These are phyloP conservation scores for Sclerurus mexicanus DNA, from an alignment of 2,113 vertebrate species.

Conservation along the genomic window DNA sequence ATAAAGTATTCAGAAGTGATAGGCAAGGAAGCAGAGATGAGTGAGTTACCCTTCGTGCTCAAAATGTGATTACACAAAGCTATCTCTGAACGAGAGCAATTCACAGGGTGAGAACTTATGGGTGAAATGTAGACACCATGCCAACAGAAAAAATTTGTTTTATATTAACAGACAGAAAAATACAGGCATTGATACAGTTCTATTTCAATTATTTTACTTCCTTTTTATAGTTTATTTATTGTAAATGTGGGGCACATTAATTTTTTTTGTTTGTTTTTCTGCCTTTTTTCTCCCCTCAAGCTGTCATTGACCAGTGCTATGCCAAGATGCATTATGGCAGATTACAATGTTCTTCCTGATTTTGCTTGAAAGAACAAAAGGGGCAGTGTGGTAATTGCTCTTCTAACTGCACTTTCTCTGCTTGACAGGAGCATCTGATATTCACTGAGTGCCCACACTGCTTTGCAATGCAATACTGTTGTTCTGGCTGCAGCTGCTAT, in stretches of 20 bases:
- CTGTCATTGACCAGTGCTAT: not conserved
- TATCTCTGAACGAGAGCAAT: not conserved
- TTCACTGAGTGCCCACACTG: not conserved
- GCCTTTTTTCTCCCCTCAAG: not conserved
- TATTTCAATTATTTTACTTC: not conserved
- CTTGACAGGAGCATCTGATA: not conserved
- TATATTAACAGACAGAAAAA: not conserved
- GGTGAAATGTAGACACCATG: not conserved
- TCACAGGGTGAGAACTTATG: not conserved
- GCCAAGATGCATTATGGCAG: not conserved
- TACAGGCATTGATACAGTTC: not conserved
- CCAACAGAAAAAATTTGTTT: not conserved
- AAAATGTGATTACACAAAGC: not conserved
- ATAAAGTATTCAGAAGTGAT: not conserved
- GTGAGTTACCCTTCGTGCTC: accelerated
- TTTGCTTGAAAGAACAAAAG: not conserved
- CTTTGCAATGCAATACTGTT: not conserved
- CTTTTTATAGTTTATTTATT: not conserved
- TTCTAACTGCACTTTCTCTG: not conserved
- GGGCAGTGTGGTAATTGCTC: not conserved
- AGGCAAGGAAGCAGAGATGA: not conserved
- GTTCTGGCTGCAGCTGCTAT: not conserved
- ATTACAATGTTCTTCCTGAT: not conserved
- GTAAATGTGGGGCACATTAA: not conserved
- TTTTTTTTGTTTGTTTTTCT: not conserved